phyloP scores from a whole-genome alignment of 2,888 invertebrate genomes.

The Zygogramma bicolorata region DNA sequence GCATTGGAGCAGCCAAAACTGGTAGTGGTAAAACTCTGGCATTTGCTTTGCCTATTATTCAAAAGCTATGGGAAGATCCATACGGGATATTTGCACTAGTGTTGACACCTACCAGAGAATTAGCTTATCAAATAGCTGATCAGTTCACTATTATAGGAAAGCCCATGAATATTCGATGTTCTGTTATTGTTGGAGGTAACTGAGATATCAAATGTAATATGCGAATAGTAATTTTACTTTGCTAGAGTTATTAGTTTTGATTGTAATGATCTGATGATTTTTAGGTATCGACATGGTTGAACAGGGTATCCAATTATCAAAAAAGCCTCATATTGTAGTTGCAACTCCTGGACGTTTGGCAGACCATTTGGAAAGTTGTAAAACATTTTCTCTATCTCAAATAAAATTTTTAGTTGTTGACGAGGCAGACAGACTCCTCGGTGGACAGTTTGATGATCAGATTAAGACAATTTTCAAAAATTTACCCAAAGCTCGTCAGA shows the following conservation, averaged over 20 bases:
- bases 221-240: too few relatives aligned
- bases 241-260: too few relatives aligned
- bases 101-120: constrained; percentile 93
- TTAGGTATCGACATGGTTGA: constrained; percentile 89
- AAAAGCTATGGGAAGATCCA: constrained; percentile 92
- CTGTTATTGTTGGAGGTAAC: constrained; percentile 86
- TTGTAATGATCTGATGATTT: too few relatives aligned
- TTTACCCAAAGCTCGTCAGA: constrained; percentile 85
- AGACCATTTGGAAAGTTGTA: constrained; percentile 91
- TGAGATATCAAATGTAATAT: too few relatives aligned
- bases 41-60: constrained; percentile 94
- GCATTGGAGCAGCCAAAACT: constrained; percentile 96
- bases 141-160: constrained; percentile 94
- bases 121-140: constrained; percentile 94
- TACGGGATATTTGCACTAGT: constrained; percentile 96
- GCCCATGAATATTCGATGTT: constrained; percentile 84
- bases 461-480: constrained; percentile 82
- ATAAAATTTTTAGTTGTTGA: constrained; percentile 92
- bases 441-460: constrained; percentile 86
- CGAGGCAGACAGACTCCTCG: constrained; percentile 91
- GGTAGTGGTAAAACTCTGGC: constrained; percentile 99
- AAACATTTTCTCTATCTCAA: constrained; percentile 84
- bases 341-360: constrained; percentile 96
- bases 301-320: constrained; percentile 86
- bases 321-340: constrained; percentile 92